Conservation (phyloP, 2,888 invertebrate species). For the Biston stratarius region DNA sequence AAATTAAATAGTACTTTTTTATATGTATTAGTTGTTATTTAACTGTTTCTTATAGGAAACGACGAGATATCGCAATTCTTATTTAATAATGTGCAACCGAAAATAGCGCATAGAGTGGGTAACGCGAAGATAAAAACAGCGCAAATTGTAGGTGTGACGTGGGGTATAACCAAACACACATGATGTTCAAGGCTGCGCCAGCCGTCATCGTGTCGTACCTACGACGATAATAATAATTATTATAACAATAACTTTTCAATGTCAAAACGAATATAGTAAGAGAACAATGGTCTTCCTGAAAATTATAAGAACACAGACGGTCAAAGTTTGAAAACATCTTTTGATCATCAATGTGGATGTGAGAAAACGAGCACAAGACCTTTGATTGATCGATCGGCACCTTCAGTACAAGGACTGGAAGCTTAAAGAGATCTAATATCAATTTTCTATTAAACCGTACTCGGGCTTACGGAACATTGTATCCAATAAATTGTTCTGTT, state of each 20-base stretch:
- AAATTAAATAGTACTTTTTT: too few species aligned
- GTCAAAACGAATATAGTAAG: slow-evolving; percentile 60
- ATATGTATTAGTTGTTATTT: not conserved
- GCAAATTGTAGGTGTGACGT: slow-evolving; percentile 73
- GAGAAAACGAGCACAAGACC: slow-evolving; percentile 16
- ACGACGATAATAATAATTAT: slow-evolving; percentile 63
- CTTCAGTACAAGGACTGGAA: slow-evolving; percentile 6
- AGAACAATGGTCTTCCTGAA: slow-evolving; percentile 47
- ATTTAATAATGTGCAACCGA: slow-evolving; percentile 26
- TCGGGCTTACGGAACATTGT: slow-evolving; percentile 8
- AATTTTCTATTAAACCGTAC: slow-evolving; percentile 16
- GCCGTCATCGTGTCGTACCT: slow-evolving; percentile 69
- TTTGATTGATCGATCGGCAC: slow-evolving; percentile 14
- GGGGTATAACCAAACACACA: slow-evolving; percentile 77
- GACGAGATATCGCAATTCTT: not conserved
- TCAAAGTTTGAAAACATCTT: slow-evolving; percentile 22
- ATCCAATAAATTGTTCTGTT: slow-evolving; percentile 17
- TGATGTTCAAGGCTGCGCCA: slow-evolving; percentile 74
- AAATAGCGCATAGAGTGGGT: slow-evolving; percentile 48
- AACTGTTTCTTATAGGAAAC: not conserved
- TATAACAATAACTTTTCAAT: slow-evolving; percentile 76
- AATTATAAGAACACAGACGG: slow-evolving; percentile 21
- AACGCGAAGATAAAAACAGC: slow-evolving; percentile 59
- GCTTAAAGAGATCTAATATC: slow-evolving; percentile 1
- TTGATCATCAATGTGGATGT: slow-evolving; percentile 7